Percentiles rank a stretch among this genome's conserved stretches.
phyloP scores from a whole-genome alignment of 2,113 vertebrate genomes.

The Prietella phreatophila region DNA sequence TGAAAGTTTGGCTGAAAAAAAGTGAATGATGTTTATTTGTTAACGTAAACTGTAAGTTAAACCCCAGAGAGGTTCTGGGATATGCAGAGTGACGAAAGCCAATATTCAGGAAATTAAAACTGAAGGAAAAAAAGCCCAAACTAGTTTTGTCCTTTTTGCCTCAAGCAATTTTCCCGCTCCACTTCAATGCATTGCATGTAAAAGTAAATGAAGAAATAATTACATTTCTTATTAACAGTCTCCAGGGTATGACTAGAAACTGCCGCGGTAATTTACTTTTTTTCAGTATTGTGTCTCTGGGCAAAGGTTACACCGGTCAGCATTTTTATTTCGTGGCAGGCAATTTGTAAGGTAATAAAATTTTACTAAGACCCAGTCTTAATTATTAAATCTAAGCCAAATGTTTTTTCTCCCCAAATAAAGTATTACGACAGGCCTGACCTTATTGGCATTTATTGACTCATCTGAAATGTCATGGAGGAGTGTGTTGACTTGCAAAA shows the following conservation, averaged over 20 bases:
- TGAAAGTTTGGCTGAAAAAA: too few relatives aligned
- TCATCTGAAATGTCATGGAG: constrained; percentile 11
- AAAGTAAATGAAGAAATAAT: constrained; percentile 58
- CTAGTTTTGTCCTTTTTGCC: constrained; percentile 24
- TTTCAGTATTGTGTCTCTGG: constrained; percentile 35
- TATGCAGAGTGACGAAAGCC: background rate
- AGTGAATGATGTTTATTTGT: background rate
- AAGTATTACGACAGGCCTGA: constrained; percentile 7
- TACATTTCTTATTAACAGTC: constrained; percentile 57
- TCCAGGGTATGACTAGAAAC: constrained; percentile 42
- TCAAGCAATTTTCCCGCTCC: constrained; percentile 36
- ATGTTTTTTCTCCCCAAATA: background rate
- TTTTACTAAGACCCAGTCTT: background rate
- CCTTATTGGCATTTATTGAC: constrained; percentile 31
- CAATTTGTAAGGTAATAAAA: constrained; percentile 47
- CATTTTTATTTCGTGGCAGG: constrained; percentile 36
- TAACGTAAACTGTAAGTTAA: background rate
- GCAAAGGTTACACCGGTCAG: constrained; percentile 48
- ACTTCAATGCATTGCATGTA: constrained; percentile 39
- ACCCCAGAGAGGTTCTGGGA: background rate
- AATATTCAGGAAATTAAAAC: constrained; percentile 1
- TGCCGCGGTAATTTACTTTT: constrained; percentile 46
- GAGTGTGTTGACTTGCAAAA: constrained; percentile 5
- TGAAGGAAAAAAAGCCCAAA: background rate
- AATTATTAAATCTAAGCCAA: constrained; percentile 33